These are phyloP conservation scores for Aleiodes alternator DNA, from an alignment of 2,888 invertebrate genomes.

Conservation along the genomic window DNA sequence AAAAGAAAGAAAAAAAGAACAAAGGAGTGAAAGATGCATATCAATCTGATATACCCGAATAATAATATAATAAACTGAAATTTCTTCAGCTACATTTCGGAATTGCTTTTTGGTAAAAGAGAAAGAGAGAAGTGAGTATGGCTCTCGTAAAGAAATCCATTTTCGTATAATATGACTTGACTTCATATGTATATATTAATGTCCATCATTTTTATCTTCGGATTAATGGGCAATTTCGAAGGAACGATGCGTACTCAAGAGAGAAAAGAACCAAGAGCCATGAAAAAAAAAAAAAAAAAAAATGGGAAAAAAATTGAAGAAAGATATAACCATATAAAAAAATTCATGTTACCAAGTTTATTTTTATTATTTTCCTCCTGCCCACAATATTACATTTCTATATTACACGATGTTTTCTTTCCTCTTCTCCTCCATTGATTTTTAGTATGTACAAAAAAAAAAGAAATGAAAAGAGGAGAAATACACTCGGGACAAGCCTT, in stretches of 20 bases:
- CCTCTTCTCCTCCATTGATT: background rate
- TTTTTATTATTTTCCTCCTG: background rate
- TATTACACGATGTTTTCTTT: background rate
- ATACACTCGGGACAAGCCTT: slow-evolving; percentile 10
- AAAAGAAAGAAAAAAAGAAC: background rate
- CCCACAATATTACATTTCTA: slow-evolving; percentile 16
- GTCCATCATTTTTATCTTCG: slow-evolving; percentile 22
- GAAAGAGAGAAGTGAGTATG: background rate
- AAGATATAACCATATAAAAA: background rate
- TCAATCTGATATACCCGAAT: background rate
- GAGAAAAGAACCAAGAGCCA: background rate
- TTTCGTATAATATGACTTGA: background rate
- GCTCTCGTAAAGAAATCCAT: slow-evolving; percentile 9
- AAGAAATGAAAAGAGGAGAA: background rate
- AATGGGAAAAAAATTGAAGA: background rate
- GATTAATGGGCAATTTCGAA: slow-evolving; percentile 1
- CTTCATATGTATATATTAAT: slow-evolving; percentile 22
- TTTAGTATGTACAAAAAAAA: background rate
- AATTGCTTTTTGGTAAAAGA: slow-evolving; percentile 22
- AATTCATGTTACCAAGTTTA: no score
- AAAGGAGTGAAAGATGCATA: background rate
- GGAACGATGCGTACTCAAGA: background rate
- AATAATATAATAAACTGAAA: slow-evolving; percentile 8
- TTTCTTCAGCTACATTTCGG: slow-evolving; percentile 3
- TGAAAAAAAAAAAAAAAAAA: slow-evolving; percentile 2